Conservation (phyloP, 2,113 vertebrate genomes). For the Rhinoderma darwinii region DNA sequence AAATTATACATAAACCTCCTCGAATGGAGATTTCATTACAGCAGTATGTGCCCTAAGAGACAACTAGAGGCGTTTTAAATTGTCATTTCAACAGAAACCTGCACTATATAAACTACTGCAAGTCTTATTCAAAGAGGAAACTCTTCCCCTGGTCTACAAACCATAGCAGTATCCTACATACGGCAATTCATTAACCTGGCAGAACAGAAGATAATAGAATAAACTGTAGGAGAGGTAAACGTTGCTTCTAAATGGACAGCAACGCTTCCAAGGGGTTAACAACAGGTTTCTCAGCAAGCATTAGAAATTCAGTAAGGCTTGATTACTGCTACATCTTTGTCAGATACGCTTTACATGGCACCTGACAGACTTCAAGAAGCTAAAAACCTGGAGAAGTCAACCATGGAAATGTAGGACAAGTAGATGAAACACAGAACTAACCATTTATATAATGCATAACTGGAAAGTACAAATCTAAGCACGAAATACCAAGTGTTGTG, state of each 20-base stretch:
- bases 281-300: background rate
- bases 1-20: slow-evolving; percentile 27
- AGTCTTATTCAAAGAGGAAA: background rate
- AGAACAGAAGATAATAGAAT: background rate
- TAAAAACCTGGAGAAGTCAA: slow-evolving; percentile 17
- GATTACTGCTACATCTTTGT: slow-evolving; percentile 14
- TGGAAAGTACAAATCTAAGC: background rate
- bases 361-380: slow-evolving; percentile 18
- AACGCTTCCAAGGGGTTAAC: slow-evolving; percentile 2
- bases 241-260: background rate
- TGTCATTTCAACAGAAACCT: slow-evolving; percentile 16
- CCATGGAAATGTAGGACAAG: background rate
- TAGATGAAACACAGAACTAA: slow-evolving; percentile 17
- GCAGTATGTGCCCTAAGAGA: slow-evolving; percentile 22
- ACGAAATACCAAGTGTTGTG: background rate
- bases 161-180: background rate
- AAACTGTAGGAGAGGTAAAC: background rate
- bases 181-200: background rate
- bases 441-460: background rate
- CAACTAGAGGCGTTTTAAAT: too few relatives aligned
- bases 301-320: slow-evolving; percentile 7
- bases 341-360: slow-evolving; percentile 45
- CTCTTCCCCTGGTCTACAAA: background rate
- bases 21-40: slow-evolving; percentile 7
- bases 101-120: background rate